These are phyloP conservation scores for Enteromius argenteus DNA, from an alignment of 2,797 vertebrate species.

Conservation along the genomic window DNA sequence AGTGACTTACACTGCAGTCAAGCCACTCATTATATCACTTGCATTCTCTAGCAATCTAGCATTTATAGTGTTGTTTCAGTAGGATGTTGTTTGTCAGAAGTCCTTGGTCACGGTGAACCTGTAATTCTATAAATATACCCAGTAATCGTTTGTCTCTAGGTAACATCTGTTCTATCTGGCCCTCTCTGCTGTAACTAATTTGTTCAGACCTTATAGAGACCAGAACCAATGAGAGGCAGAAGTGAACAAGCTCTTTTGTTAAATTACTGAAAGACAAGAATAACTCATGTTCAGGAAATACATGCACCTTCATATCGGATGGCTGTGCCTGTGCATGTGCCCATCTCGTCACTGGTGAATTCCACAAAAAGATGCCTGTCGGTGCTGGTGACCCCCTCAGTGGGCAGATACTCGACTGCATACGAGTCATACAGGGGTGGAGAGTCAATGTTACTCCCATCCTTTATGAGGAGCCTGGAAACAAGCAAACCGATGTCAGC, in stretches of 20 bases:
- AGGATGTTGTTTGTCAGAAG: background rate
- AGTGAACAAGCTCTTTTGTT: background rate
- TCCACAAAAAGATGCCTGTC: constrained; percentile 90
- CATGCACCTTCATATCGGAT: constrained; percentile 91
- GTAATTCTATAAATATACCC: constrained; percentile 12
- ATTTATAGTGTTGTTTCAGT: background rate
- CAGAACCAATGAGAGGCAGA: constrained; percentile 3
- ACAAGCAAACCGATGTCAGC: constrained; percentile 20
- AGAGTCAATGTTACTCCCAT: constrained; percentile 93
- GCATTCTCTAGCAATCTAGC: background rate
- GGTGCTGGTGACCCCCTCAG: constrained; percentile 91
- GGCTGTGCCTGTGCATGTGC: constrained; percentile 90
- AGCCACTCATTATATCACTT: background rate
- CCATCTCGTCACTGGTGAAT: constrained; percentile 90
- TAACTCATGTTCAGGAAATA: background rate
- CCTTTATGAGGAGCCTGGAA: constrained; percentile 91
- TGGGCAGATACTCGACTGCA: constrained; percentile 96
- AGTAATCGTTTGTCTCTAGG: constrained; percentile 11
- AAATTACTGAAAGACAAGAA: constrained; percentile 7
- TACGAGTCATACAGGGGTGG: constrained; percentile 93
- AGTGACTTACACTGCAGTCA: background rate
- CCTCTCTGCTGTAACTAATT: constrained; percentile 5
- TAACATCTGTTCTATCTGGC: background rate
- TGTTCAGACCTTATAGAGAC: background rate
- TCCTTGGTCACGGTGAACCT: background rate